phyloP scores from a whole-genome alignment of 1,140 invertebrate genomes.

The Philotrypesis tridentata region DNA sequence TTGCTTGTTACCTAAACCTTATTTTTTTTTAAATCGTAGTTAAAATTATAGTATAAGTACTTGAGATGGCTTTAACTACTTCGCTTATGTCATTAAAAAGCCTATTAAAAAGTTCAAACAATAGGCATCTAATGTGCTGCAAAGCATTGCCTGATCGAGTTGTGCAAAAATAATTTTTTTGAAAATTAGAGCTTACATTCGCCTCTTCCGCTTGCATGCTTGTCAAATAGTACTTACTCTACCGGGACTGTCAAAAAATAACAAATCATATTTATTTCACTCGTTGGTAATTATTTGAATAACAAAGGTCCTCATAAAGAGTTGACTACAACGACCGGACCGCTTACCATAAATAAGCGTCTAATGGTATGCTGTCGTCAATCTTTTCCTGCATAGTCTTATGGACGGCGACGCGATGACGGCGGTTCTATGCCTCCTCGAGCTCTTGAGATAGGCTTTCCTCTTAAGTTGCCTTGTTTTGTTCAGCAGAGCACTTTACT shows the following conservation, averaged over 20 bases:
- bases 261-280: not conserved
- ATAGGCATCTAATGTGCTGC: too few relatives aligned
- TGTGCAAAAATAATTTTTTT: too few relatives aligned
- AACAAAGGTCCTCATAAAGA: not conserved
- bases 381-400: not conserved
- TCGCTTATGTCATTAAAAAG: too few relatives aligned
- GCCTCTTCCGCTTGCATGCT: too few relatives aligned
- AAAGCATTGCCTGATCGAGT: too few relatives aligned
- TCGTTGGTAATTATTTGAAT: not conserved
- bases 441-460: not conserved
- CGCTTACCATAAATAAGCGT: conserved; percentile 9
- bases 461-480: not conserved
- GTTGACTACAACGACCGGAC: not conserved
- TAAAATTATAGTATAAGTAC: too few relatives aligned
- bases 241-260: not conserved
- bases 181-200: too few relatives aligned
- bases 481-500: not conserved
- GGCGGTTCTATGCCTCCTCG: not conserved
- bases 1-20: not conserved
- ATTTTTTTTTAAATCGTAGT: too few relatives aligned
- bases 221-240: too few relatives aligned
- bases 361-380: not conserved
- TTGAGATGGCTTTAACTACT: too few relatives aligned
- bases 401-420: not conserved
- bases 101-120: too few relatives aligned